These are phyloP conservation scores for Epizoanthus illoricatus DNA, from an alignment of 92 coral and sea anemone species.

Conservation along the genomic window DNA sequence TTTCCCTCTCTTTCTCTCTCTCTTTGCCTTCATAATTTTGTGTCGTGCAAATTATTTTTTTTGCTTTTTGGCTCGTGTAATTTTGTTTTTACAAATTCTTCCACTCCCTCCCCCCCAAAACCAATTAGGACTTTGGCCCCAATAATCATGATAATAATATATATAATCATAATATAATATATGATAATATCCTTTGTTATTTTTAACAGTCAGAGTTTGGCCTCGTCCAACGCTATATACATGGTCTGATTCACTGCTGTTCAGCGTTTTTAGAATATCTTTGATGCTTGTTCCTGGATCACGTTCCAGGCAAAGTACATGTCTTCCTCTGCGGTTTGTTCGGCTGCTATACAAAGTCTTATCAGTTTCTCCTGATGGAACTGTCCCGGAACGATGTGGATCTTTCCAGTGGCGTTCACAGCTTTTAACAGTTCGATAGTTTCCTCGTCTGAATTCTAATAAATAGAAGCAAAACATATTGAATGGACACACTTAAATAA, in stretches of 20 bases:
- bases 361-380: constrained; percentile 17
- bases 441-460: not conserved
- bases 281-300: constrained; percentile 25
- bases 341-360: constrained; percentile 22
- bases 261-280: not conserved
- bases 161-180: too few relatives aligned
- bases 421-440: constrained; percentile 8
- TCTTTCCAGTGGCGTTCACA: constrained; percentile 20
- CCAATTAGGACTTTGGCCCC: too few relatives aligned
- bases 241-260: not conserved
- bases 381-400: constrained; percentile 29
- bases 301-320: constrained; percentile 28
- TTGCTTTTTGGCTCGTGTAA: too few relatives aligned
- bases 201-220: too few relatives aligned
- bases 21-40: too few relatives aligned
- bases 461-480: not conserved
- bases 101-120: too few relatives aligned
- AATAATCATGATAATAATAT: too few relatives aligned
- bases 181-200: too few relatives aligned
- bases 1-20: too few relatives aligned
- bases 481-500: not conserved
- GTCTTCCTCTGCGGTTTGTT: constrained; percentile 14
- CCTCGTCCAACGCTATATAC: too few relatives aligned
- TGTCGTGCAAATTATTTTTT: too few relatives aligned
- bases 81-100: too few relatives aligned